Percentiles rank a stretch among this genome's conserved stretches.
phyloP scores from a whole-genome alignment of 2,113 vertebrate species.

The Maccullochella peelii region DNA sequence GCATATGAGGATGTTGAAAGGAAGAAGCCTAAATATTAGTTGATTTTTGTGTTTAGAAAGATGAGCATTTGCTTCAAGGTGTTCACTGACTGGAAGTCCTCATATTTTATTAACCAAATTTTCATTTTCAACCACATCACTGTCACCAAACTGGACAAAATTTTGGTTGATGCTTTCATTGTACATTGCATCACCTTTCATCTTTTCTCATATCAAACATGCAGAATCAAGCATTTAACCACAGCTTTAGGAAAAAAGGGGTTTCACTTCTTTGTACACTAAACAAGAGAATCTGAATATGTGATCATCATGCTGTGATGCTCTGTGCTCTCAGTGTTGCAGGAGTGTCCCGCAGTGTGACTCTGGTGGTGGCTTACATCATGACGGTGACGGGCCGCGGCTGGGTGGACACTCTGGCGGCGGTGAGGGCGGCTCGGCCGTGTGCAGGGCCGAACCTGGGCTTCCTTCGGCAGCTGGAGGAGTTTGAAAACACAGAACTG shows the following conservation, averaged over 20 bases:
- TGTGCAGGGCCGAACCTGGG: conserved; percentile 94
- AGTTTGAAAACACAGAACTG: conserved; percentile 87
- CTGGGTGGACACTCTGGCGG: conserved; percentile 91
- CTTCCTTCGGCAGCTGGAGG: conserved; percentile 94
- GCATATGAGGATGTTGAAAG: conserved; percentile 10
- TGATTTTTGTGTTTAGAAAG: background rate
- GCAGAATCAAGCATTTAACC: conserved; percentile 54
- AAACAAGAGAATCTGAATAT: conserved; percentile 31
- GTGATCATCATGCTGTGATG: background rate
- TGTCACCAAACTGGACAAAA: conserved; percentile 18
- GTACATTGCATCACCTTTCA: conserved; percentile 56
- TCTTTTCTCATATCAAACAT: conserved; percentile 60
- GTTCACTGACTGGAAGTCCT: background rate
- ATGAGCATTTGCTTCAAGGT: background rate
- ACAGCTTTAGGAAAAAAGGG: conserved; percentile 34
- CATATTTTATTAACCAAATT: conserved; percentile 10
- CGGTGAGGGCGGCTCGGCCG: conserved; percentile 88
- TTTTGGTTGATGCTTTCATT: conserved; percentile 36
- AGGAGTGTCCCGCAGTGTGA: conserved; percentile 95
- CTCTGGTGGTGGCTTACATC: conserved; percentile 93
- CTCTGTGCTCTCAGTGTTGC: conserved; percentile 86
- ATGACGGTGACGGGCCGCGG: conserved; percentile 94
- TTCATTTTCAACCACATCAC: conserved; percentile 71
- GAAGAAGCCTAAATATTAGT: background rate
- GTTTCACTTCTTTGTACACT: conserved; percentile 63